Conservation (phyloP, 2,888 invertebrate species). For the Ectropis crepuscularia region DNA sequence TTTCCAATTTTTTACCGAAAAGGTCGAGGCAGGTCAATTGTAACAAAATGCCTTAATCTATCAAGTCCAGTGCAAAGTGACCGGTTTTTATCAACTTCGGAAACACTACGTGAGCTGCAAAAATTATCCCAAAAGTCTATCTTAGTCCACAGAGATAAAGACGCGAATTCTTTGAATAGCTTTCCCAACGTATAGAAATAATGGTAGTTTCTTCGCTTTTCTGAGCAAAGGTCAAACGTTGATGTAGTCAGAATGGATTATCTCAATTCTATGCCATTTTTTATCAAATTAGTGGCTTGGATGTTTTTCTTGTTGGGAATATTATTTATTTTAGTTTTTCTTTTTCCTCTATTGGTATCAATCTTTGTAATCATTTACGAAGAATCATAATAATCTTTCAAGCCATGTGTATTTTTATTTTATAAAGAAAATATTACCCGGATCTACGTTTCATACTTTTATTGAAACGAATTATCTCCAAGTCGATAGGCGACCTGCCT, state of each 20-base stretch:
- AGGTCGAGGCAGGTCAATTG: slow-evolving; percentile 1
- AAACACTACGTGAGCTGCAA: slow-evolving; percentile 38
- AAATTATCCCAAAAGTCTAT: slow-evolving; percentile 7
- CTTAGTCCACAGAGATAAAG: slow-evolving; percentile 11
- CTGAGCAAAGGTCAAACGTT: slow-evolving; percentile 23
- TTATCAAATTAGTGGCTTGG: slow-evolving; percentile 4
- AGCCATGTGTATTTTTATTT: too few relatives aligned
- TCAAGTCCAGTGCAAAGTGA: slow-evolving; percentile 36
- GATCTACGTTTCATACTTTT: too few relatives aligned
- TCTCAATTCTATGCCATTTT: slow-evolving; percentile 16
- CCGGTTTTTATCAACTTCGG: slow-evolving; percentile 55
- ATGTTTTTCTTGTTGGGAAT: neutral
- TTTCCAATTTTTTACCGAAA: slow-evolving; percentile 3
- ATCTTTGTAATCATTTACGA: too few relatives aligned
- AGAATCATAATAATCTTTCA: too few relatives aligned
- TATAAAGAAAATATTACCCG: too few relatives aligned
- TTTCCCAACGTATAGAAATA: slow-evolving; percentile 10
- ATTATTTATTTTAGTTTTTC: neutral
- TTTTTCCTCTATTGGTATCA: too few relatives aligned
- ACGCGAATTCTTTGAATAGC: slow-evolving; percentile 4
- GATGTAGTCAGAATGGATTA: slow-evolving; percentile 10
- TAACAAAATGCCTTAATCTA: slow-evolving; percentile 32
- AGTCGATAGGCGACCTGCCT: too few relatives aligned
- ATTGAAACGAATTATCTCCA: too few relatives aligned
- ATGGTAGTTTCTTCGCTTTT: slow-evolving; percentile 14